These are phyloP conservation scores for Caenorhabditis sp. DNA, from an alignment of 2,888 invertebrate genomes.

Conservation along the genomic window DNA sequence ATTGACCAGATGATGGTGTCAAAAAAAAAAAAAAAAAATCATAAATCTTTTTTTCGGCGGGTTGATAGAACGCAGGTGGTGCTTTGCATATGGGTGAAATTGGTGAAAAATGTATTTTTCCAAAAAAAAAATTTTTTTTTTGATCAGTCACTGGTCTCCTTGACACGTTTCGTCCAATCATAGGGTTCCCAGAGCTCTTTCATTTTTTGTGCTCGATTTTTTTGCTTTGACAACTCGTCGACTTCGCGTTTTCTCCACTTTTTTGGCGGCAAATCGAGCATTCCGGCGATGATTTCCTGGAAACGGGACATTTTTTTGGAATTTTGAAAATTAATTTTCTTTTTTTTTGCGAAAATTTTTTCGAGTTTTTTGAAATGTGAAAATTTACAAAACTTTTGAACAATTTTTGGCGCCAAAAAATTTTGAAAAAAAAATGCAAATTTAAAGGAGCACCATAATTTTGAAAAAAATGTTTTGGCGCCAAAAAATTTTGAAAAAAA, in stretches of 20 bases:
- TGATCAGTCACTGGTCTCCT: too few species aligned
- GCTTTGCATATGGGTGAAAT: background rate
- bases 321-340: background rate
- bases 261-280: slow-evolving; percentile 83
- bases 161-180: slow-evolving; percentile 52
- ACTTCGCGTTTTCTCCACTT: slow-evolving; percentile 85
- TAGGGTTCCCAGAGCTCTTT: slow-evolving; percentile 50
- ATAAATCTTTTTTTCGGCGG: background rate
- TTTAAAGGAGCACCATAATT: too few species aligned
- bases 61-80: background rate
- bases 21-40: too few species aligned
- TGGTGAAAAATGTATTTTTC: too few species aligned
- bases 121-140: too few species aligned
- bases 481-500: too few species aligned
- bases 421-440: too few species aligned
- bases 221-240: slow-evolving; percentile 78
- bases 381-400: too few species aligned
- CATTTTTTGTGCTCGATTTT: slow-evolving; percentile 41
- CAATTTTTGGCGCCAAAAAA: too few species aligned
- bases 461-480: too few species aligned
- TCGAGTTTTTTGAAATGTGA: too few species aligned
- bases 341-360: background rate
- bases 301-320: slow-evolving; percentile 3
- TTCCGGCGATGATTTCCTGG: slow-evolving; percentile 89
- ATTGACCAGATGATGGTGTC: background rate